Base-by-base conservation (phyloP, 2,888 invertebrate species). In the Aleiodes testaceus region DNA sequence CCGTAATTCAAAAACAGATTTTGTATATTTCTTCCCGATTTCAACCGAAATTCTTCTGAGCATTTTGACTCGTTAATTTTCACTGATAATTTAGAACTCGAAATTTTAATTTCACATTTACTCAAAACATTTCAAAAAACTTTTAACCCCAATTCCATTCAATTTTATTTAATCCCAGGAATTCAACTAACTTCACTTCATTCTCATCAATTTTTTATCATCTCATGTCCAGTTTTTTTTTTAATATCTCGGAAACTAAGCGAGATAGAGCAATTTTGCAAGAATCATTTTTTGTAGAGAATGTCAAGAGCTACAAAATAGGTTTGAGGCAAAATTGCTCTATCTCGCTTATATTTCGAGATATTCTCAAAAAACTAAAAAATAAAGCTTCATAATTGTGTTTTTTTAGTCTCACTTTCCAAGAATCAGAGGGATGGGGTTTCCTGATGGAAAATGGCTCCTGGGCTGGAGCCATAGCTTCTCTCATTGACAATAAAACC, bases 401-500 rank as follows among this genome's bases (percentile, higher is more conserved):
- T 36, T 14, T 36, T 63, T 61, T 18, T 20, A 83, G 82, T 53
- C 70, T 82, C 1, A 74, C 30, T 4, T 82, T 77, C 52, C 36
- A 68, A 9, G 82, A 81, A 52, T 72, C 78, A 0, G 14, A 71
- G 2, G 64, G 77, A 1, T 87, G 83, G 83, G 87, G 87, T 3
- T 52, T 76, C 2, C 71, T 72, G 2, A 53, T 75, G n/a, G 63
- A 71, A 2, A 84, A 86, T 66, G 86, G 86, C 3, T 76, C 80
- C 0, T 87, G 85, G 82, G 81, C 82, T 0, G 87, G 87, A 5
- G 76, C 79, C 11, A 74, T 87, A 0, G 80, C 79, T 4, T 78
- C 79, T 81, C 72, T 87, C 18, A 68, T 77, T 0, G 75, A 76
- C 0, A 75, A 81, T 12, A 75, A 79, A 42, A 80, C 79, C 0